phyloP scores from a whole-genome alignment of 1,140 invertebrate genomes.

The Meloidogyne chitwoodi region DNA sequence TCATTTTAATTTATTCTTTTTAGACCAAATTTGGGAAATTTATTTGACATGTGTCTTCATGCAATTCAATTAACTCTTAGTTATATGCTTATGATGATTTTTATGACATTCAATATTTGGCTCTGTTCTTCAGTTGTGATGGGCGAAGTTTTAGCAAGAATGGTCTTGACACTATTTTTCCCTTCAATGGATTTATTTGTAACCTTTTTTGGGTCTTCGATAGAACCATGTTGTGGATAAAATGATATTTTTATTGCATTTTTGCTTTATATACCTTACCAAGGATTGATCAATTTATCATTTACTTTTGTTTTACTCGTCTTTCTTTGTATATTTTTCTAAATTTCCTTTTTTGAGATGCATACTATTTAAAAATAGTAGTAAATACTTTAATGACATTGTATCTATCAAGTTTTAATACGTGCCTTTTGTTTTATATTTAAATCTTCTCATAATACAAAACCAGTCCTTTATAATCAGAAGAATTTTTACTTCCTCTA shows the following conservation, averaged over 20 bases:
- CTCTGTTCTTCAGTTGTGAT: conserved; percentile 82
- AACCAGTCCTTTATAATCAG: too few relatives aligned
- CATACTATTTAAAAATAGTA: too few relatives aligned
- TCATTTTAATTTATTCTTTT: conserved; percentile 1
- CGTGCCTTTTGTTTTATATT: too few relatives aligned
- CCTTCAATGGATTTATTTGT: conserved; percentile 41
- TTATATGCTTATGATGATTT: conserved; percentile 91
- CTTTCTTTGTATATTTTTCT: too few relatives aligned
- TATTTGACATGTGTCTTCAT: conserved; percentile 82
- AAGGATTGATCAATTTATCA: too few relatives aligned
- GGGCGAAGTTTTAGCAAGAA: conserved; percentile 83
- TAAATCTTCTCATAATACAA: too few relatives aligned
- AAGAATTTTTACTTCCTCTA: too few relatives aligned
- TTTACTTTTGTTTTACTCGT: too few relatives aligned
- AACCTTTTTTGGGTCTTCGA: conserved; percentile 6
- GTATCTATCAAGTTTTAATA: too few relatives aligned
- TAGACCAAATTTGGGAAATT: conserved; percentile 64
- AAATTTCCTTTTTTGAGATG: too few relatives aligned
- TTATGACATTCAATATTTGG: conserved; percentile 97
- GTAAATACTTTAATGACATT: too few relatives aligned
- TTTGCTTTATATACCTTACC: not conserved
- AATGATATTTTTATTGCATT: not conserved
- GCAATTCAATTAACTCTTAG: conserved; percentile 81
- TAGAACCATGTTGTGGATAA: conserved; percentile 33
- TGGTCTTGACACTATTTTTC: conserved; percentile 72